Evolutionary conservation across 2,797 vertebrate species (phyloP).

Genomic region (Furcifer pardalis): DNA sequence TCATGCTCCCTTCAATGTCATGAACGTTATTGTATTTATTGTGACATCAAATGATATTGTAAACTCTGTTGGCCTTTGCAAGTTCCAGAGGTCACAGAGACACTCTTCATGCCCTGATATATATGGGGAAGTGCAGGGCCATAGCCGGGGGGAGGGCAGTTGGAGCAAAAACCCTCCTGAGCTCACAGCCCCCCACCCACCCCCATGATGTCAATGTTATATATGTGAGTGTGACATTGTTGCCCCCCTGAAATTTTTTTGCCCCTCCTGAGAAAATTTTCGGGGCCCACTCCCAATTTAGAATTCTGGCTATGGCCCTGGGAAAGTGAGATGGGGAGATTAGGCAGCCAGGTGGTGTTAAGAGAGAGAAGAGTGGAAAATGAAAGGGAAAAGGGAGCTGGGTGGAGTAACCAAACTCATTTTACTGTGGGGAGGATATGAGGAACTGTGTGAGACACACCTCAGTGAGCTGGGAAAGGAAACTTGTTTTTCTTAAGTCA

Average conservation of each 20-base stretch:
- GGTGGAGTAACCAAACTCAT: not conserved
- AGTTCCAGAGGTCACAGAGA: not conserved
- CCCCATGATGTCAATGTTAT: too few species aligned
- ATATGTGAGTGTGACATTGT: too few species aligned
- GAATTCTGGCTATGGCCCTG: too few species aligned
- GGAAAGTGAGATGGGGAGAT: too few species aligned
- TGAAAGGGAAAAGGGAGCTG: not conserved
- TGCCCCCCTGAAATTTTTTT: too few species aligned
- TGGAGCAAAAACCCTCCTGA: too few species aligned
- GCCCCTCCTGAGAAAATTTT: too few species aligned
- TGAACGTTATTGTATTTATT: not conserved
- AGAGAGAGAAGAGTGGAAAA: not conserved
- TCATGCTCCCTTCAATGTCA: not conserved
- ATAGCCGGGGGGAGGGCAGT: not conserved
- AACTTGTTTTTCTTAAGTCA: not conserved
- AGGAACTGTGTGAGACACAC: not conserved
- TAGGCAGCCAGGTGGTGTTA: not conserved
- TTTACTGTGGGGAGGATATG: not conserved
- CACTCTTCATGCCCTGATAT: not conserved
- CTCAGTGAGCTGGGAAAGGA: not conserved
- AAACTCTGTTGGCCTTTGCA: not conserved
- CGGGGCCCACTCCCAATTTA: too few species aligned
- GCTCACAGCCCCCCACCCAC: too few species aligned
- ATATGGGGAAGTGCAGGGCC: not conserved
- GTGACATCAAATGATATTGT: not conserved